A percentile compares a stretch with the other conserved stretches of the same genome.
These are phyloP conservation scores for Halesus radiatus DNA, from an alignment of 1,140 invertebrate species.

Conservation along the genomic window DNA sequence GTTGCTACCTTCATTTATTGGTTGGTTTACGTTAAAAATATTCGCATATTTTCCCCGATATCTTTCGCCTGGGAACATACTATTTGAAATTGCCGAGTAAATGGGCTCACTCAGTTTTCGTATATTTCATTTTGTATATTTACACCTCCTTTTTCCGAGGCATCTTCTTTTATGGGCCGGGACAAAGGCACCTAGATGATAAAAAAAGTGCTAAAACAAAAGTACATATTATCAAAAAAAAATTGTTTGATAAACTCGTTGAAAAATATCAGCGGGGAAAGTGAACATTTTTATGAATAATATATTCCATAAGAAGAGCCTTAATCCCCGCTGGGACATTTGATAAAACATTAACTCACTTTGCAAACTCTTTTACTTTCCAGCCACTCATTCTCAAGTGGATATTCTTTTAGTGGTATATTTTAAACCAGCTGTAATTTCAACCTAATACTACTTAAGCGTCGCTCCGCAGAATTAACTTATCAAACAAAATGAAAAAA, in stretches of 20 bases:
- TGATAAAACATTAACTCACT: slow-evolving; percentile 36
- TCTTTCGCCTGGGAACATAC: neutral
- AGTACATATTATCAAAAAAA: neutral
- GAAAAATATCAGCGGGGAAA: slow-evolving; percentile 23
- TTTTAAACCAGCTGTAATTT: neutral
- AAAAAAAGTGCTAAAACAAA: slow-evolving; percentile 37
- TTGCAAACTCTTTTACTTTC: slow-evolving; percentile 17
- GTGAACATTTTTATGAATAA: slow-evolving; percentile 32
- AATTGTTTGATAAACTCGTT: slow-evolving; percentile 18
- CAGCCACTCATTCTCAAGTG: slow-evolving; percentile 1
- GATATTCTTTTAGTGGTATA: neutral
- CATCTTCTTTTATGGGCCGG: slow-evolving; percentile 23
- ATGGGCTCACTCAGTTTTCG: slow-evolving; percentile 14
- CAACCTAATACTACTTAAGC: too few species aligned
- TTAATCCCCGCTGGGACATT: slow-evolving; percentile 25
- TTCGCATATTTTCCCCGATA: too few species aligned
- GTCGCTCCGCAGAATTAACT: too few species aligned
- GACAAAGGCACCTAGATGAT: slow-evolving; percentile 31
- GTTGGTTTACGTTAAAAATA: too few species aligned
- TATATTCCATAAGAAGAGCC: slow-evolving; percentile 5
- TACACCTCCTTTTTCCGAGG: neutral
- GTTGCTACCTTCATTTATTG: too few species aligned
- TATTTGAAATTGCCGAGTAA: slow-evolving; percentile 13
- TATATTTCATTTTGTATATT: slow-evolving; percentile 11
- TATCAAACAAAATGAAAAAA: too few species aligned